Conservation (phyloP, 2,888 invertebrate genomes). For the Heteromyza rotundicornis region DNA sequence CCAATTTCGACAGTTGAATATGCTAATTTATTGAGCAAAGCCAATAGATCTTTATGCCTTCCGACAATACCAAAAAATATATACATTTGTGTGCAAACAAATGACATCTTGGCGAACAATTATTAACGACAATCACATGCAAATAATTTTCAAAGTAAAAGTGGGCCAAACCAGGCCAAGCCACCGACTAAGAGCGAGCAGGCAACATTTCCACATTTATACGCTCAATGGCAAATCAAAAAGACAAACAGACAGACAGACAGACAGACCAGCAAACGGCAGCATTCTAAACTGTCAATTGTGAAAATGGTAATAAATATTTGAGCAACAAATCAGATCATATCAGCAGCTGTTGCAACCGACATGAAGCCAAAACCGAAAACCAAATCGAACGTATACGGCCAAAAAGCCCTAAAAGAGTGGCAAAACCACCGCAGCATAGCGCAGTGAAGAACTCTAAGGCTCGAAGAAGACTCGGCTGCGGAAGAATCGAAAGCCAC, state of each 20-base stretch:
- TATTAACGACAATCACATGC: constrained; percentile 9
- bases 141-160: constrained; percentile 37
- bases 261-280: constrained; percentile 4
- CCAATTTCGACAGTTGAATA: too few species aligned
- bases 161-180: constrained; percentile 34
- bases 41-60: too few species aligned
- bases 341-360: constrained; percentile 34
- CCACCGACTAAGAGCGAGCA: background rate
- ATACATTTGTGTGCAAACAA: too few species aligned
- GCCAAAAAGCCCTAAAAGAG: constrained; percentile 47
- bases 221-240: background rate
- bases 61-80: too few species aligned
- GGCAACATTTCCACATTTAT: background rate
- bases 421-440: constrained; percentile 16
- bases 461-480: background rate
- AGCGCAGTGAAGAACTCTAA: constrained; percentile 12
- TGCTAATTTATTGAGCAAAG: too few species aligned
- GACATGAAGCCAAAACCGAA: background rate
- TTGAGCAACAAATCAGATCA: constrained; percentile 49
- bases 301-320: constrained; percentile 58
- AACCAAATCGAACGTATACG: background rate
- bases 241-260: constrained; percentile 8
- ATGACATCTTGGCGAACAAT: too few species aligned
- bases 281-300: constrained; percentile 41
- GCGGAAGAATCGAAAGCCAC: constrained; percentile 32